Base-by-base conservation (phyloP, 1,140 invertebrate genomes). In the Ips typographus region DNA sequence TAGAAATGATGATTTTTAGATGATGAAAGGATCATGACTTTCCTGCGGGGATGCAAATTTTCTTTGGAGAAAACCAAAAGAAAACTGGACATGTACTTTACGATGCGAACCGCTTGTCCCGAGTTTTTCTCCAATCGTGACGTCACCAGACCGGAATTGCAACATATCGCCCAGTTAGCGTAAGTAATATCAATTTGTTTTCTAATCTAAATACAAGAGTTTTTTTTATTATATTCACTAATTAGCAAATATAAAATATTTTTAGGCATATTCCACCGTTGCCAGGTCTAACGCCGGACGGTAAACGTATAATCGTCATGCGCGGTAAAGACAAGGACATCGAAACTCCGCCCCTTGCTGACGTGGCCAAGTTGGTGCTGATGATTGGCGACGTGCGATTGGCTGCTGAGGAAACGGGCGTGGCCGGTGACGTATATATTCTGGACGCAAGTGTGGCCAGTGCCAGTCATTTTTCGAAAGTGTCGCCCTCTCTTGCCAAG, bases 341-440 rank as follows among this genome's bases (percentile, higher is more conserved):
- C 2, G 83, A 84, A 42, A 84, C 85, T 0, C 84, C 84, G 1
- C 85, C 85, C 59, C 82, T 88, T 3, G 75, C 86, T 2, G 91
- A 93, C 61, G 84, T 84, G n/a, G 86, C 92, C 84, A 94, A 94
- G 78, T 79, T 92, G 1, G 87, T 90, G 0, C 78, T 93, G 1
- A 94, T 93, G 91, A 89, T 93, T 41, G 91, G 91, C 1, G 91
- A 94, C 73, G 81, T 93, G 1, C 84, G 91, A n/a, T 79, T 94
- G 6, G 86, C 84, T 3, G 91, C 92, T 71, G 91, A 94, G 76
- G 79, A 83, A 43, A 83, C 85, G 2, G 91, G 91, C 8, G 91
- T 94, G 3, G 91, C 91, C 8, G 91, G 91, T 0, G 91, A 94
- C 73, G 87, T 93, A 22, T 94, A 92, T 74, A 85, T 94, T 39